A percentile compares a stretch with the other conserved stretches of the same genome.
Conservation (phyloP, 2,113 vertebrate species). For the Antechinus flavipes region DNA sequence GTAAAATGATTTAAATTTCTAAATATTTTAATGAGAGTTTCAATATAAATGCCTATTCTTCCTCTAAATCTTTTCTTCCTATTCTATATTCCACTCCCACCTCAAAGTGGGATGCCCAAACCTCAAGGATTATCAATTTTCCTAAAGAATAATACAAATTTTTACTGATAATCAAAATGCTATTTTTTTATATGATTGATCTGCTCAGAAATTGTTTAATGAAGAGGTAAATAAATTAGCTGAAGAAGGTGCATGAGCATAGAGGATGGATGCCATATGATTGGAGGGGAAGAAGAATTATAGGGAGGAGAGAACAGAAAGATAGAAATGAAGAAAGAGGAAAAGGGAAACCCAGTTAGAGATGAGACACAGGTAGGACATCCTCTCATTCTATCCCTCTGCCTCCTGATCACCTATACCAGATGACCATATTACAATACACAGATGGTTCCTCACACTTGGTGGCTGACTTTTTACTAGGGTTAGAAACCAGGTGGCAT, state of each 20-base stretch:
- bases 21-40: constrained; percentile 53
- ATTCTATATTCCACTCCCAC: constrained; percentile 36
- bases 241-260: background rate
- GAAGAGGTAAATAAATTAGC: constrained; percentile 57
- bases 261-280: background rate
- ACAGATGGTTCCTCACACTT: background rate
- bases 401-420: too few relatives aligned
- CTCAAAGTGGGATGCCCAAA: background rate
- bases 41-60: constrained; percentile 31
- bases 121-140: constrained; percentile 49
- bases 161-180: constrained; percentile 38
- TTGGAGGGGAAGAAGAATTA: background rate
- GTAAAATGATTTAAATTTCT: constrained; percentile 59
- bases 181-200: constrained; percentile 65
- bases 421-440: background rate
- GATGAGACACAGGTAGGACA: background rate
- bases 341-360: background rate
- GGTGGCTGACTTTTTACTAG: background rate
- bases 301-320: background rate
- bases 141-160: constrained; percentile 56
- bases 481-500: background rate
- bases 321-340: background rate
- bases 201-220: constrained; percentile 63
- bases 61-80: constrained; percentile 57
- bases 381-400: background rate